phyloP scores from a whole-genome alignment of 2,797 vertebrate genomes.

The Distichodus sexfasciatus region DNA sequence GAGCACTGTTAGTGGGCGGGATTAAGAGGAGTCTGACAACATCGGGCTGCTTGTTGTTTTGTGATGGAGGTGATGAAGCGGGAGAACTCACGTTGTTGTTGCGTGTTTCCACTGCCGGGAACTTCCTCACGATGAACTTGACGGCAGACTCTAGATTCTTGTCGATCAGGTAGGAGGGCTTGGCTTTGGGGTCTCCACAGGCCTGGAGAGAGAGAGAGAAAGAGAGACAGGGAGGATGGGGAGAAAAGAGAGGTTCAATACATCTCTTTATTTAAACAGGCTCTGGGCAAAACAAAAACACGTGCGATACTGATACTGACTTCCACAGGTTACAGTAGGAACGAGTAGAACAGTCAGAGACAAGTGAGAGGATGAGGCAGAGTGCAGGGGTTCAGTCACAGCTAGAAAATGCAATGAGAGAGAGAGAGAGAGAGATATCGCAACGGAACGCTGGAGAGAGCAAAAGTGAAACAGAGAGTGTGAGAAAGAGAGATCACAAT shows the following conservation, averaged over 20 bases:
- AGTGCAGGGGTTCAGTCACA: conserved; percentile 77
- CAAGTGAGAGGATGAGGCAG: conserved; percentile 79
- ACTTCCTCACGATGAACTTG: conserved; percentile 99
- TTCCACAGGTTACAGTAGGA: conserved; percentile 56
- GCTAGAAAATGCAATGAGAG: conserved; percentile 80
- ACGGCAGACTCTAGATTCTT: conserved; percentile 99
- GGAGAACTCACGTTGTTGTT: conserved; percentile 93
- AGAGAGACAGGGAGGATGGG: conserved; percentile 35
- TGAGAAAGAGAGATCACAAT: conserved; percentile 42
- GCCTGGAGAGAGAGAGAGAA: conserved; percentile 77
- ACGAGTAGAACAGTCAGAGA: conserved; percentile 63
- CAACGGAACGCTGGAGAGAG: not conserved
- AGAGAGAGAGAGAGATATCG: conserved; percentile 47
- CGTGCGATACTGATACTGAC: conserved; percentile 15
- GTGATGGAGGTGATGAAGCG: not conserved
- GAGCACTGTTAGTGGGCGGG: not conserved
- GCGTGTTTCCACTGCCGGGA: conserved; percentile 94
- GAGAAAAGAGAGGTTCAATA: conserved; percentile 37
- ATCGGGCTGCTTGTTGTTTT: too few species aligned
- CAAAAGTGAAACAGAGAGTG: conserved; percentile 4
- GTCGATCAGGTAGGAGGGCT: conserved; percentile 97
- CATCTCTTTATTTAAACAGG: conserved; percentile 20
- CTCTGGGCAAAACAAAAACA: conserved; percentile 9
- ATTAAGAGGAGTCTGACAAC: not conserved
- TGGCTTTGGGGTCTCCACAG: conserved; percentile 97